Evolutionary conservation across 2,113 vertebrate species (phyloP).

Genomic region (Pachypanchax playfairii): DNA sequence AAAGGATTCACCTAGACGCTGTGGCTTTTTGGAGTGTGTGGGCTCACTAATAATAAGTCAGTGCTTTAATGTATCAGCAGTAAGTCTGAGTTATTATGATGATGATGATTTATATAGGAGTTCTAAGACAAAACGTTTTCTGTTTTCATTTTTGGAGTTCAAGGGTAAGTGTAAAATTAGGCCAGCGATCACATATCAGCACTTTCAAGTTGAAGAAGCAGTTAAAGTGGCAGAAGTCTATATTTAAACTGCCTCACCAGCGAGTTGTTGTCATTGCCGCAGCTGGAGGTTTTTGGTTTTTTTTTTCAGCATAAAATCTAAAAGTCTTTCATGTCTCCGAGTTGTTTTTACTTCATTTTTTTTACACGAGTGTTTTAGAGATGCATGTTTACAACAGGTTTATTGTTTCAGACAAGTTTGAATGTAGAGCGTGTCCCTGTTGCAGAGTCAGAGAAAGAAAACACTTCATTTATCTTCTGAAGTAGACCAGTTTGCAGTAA

Average conservation of each 20-base stretch:
- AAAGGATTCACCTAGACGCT: not conserved
- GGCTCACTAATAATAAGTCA: conserved; percentile 26
- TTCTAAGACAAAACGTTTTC: conserved; percentile 9
- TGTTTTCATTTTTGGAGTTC: conserved; percentile 17
- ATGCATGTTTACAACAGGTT: conserved; percentile 11
- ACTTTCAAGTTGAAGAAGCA: conserved; percentile 28
- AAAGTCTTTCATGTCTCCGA: conserved; percentile 27
- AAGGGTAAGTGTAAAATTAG: conserved; percentile 23
- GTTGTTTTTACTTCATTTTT: conserved; percentile 15
- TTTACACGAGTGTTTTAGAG: conserved; percentile 19
- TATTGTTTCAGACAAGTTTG: conserved; percentile 13
- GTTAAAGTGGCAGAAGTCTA: conserved; percentile 55
- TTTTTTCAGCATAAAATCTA: conserved; percentile 40
- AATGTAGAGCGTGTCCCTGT: conserved; percentile 5
- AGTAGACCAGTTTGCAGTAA: conserved; percentile 19
- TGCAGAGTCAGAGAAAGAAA: conserved; percentile 25
- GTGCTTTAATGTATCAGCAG: conserved; percentile 15
- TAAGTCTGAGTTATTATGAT: conserved; percentile 15
- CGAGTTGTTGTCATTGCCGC: conserved; percentile 46
- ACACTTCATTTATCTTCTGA: conserved; percentile 37
- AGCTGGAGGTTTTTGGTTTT: conserved; percentile 28
- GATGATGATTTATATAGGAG: not conserved
- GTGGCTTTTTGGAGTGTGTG: conserved; percentile 17
- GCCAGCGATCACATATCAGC: conserved; percentile 27
- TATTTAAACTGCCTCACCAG: conserved; percentile 63